A percentile compares a stretch with the other conserved stretches of the same genome.
Evolutionary conservation across 2,888 invertebrate species (phyloP).

Genomic region (Hofmannophila pseudospretella): DNA sequence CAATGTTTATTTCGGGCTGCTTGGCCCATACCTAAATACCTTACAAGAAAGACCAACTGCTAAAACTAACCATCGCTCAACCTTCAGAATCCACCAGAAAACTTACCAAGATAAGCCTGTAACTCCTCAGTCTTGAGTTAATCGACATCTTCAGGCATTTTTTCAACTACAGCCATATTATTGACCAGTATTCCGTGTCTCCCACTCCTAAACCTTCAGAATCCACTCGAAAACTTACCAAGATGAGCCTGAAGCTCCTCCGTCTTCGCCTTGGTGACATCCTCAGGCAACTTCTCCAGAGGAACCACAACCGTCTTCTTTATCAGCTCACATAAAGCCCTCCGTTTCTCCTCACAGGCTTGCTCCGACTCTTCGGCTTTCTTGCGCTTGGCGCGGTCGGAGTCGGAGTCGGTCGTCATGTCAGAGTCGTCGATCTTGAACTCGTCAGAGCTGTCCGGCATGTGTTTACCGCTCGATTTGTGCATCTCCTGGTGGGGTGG

Average conservation of each 20-base stretch:
- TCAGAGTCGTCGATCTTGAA: slow-evolving; percentile 61
- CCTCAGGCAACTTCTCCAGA: slow-evolving; percentile 58
- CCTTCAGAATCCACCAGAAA: too few species aligned
- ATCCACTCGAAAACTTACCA: slow-evolving; percentile 31
- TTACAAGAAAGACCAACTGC: too few species aligned
- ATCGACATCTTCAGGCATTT: too few species aligned
- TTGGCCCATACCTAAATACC: too few species aligned
- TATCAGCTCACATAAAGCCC: slow-evolving; percentile 46
- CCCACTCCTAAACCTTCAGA: too few species aligned
- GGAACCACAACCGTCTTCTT: slow-evolving; percentile 63
- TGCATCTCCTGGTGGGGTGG: slow-evolving; percentile 70
- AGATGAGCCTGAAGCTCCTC: slow-evolving; percentile 54
- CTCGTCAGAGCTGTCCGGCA: slow-evolving; percentile 73
- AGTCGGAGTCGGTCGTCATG: slow-evolving; percentile 34
- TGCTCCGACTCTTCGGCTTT: slow-evolving; percentile 22
- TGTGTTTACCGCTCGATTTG: slow-evolving; percentile 74
- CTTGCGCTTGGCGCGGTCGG: slow-evolving; percentile 46
- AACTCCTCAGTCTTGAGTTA: too few species aligned
- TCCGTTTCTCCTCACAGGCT: slow-evolving; percentile 23
- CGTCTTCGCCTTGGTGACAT: slow-evolving; percentile 54
- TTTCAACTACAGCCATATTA: too few species aligned
- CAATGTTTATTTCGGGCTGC: too few species aligned
- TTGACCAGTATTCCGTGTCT: too few species aligned
- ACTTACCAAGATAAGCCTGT: too few species aligned
- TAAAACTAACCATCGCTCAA: too few species aligned